Evolutionary conservation across 2,888 invertebrate genomes (phyloP).

Genomic region (Bellardia pandia): DNA sequence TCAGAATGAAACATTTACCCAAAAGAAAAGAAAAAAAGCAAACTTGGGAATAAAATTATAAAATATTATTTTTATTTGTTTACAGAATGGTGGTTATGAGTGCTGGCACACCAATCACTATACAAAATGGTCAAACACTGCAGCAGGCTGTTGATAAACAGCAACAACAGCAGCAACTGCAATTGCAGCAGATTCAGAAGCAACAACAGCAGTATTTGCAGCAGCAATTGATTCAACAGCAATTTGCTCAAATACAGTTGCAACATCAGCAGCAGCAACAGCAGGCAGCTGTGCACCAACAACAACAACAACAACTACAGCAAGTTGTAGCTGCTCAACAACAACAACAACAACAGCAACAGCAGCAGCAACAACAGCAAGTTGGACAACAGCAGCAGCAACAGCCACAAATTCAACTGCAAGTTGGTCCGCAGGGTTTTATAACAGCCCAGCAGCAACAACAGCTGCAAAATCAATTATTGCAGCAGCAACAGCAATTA

Average conservation of each 20-base stretch:
- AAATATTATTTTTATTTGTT: neutral
- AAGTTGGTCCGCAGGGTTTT: slow-evolving; percentile 65
- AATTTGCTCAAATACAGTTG: slow-evolving; percentile 78
- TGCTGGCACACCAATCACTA: slow-evolving; percentile 82
- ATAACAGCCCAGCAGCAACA: slow-evolving; percentile 77
- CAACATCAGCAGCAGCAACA: slow-evolving; percentile 81
- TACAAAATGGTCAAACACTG: slow-evolving; percentile 82
- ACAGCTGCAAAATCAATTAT: slow-evolving; percentile 78
- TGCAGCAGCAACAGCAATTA: slow-evolving; percentile 82
- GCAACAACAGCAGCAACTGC: slow-evolving; percentile 78
- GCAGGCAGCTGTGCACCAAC: slow-evolving; percentile 77
- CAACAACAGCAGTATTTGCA: slow-evolving; percentile 80
- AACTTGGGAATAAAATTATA: neutral
- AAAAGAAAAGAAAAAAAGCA: neutral
- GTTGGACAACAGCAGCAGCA: slow-evolving; percentile 83
- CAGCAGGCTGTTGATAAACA: slow-evolving; percentile 79
- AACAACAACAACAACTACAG: slow-evolving; percentile 78
- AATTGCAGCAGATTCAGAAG: slow-evolving; percentile 81
- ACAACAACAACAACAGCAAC: slow-evolving; percentile 82
- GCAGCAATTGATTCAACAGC: slow-evolving; percentile 80
- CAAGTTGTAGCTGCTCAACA: slow-evolving; percentile 73
- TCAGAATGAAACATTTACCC: too few relatives aligned
- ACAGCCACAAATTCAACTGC: slow-evolving; percentile 80
- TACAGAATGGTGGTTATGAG: slow-evolving; percentile 84
- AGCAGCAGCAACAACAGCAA: slow-evolving; percentile 83